Evolutionary conservation across 1,140 invertebrate genomes (phyloP), one percentile per base, ranked within the genome.

Genomic region (Leptestheria dahalacensis): DNA sequence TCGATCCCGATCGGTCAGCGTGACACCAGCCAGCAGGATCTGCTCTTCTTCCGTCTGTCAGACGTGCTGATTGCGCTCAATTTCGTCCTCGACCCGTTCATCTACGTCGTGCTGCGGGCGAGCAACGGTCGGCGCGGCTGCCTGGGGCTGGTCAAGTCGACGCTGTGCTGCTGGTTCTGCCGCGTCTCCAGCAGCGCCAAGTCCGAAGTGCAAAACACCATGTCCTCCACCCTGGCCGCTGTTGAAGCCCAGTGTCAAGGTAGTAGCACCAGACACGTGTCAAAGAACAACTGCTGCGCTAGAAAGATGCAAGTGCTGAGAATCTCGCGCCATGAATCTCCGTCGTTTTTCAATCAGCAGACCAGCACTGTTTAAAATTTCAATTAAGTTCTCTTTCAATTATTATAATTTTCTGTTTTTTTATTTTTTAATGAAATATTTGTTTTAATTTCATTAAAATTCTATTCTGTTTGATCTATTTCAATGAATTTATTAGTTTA

Each of bases 41-140:
- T 49, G 63, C 64, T 70, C 33, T 76, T 85, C 62, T 77, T 76
- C 53, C 70, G 71, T 1, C 68, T 82, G 2, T 83, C 85, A 1
- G 86, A 91, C 68, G 72, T 86, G 6, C 70, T 88, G 48, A 81
- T 89, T 69, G 80, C 84, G n/a, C 66, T 88, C 24, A 87, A 90
- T 68, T 90, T 89, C 67, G 81, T 83, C 18, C 72, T 88, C 48
- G 84, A 91, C 71, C 88, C 88, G 1, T 84, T 84, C 62, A 80
- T 90, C 50, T 88, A 90, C 68, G 86, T 91, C 15, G 70, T 88
- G 18, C 74, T 84, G 63, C 73, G 83, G 53, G 69, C 64, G 3
- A 64, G 64, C 1, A 64, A 66, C 28, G 56, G 65, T 1, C 55
- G 58, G 1, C 57, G 62, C 11, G 58, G 66, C 26, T 54, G 62